Base-by-base conservation (phyloP, 2,888 invertebrate species). In the Drosophila formosana region DNA sequence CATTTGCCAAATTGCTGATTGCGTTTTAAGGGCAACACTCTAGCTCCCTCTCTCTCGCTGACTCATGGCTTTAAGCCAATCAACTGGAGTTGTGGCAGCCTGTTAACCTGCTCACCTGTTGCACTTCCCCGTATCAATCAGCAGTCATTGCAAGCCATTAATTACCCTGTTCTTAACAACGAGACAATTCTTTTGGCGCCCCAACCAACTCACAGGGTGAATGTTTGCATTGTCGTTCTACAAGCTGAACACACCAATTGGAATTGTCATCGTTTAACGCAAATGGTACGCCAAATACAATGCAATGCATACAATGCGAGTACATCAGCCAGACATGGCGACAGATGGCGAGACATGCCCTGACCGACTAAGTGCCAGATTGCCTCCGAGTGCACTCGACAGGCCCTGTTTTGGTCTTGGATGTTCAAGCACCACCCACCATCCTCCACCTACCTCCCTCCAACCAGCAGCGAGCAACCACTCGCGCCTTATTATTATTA, bases 1-100 rank as follows among this genome's bases (percentile, higher is more conserved):
- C 80, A 69, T 88, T 86, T 78, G 72, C 71, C 64, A 73, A 84
- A 80, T 69, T 72, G 86, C 82, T 80, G 86, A 78, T 86, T 85
- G 86, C 83, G 56, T 78, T 88, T 88, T 82, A 84, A 88, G 70
- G 80, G 4, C 47, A 26, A 28, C 18, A n/a, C 47, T 11, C 13
- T 6, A 13, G 4, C 26, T 4, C 34, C 8, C 7, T 8, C n/a
- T 8, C 18, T 6, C 41, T 26, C 43, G 3, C 18, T 11, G 13
- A 30, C 23, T 26, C 9, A 23, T 28, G 45, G 49, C 55, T 72
- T 78, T 67, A 72, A 75, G 75, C 72, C 72, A 78, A 84, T 80
- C 66, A 65, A 71, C 65, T 79, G 63, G 4, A 41, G 65, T 39
- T 18, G 25, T 13, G 9, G 41, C 28, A 7, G 41, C 50, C n/a